Evolutionary conservation across 2,888 invertebrate species (phyloP), one percentile per base, ranked within the genome.

Genomic region (Mimumesa dahlbomi): DNA sequence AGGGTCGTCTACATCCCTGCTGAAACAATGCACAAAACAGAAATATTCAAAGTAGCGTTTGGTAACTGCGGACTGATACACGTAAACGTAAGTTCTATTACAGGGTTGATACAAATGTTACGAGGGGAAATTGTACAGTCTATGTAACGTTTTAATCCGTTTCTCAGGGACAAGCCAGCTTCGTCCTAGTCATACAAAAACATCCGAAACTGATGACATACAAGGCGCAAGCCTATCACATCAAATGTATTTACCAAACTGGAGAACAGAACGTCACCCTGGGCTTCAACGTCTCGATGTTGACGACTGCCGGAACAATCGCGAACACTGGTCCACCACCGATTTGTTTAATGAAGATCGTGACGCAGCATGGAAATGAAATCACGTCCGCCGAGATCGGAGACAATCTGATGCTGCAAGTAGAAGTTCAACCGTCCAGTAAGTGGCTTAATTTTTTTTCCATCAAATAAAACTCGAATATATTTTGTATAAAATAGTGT

Each of bases 271-370:
- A 96, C 80, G 96, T 98, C 0, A 97, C 96, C 0, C 91, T 97
- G 34, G 97, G 97, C 40, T 97, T 97, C 89, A 98, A 98, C 88
- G 97, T 97, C 6, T 97, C 97, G 7, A 97, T 97, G 97, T 90
- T 97, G 77, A 97, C 97, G 0, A 97, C 97, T 0, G 97, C 97
- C 0, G 97, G 97, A 56, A 98, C 97, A 0, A 97, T 98, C 72
- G 97, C 97, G 40, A 97, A 98, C 86, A 97, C 97, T 0, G 97
- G 97, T 50, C 97, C 97, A 22, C 97, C 97, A 48, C 97, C 97
- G 7, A 95, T 95, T 9, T 97, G 97, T 88, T 92, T 95, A 62
- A 97, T 98, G 97, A 94, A 94, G 84, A 97, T 98, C 75, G 95
- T 97, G 18, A 95, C 96, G 21, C 92, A 94, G 49, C 94, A 94